Evolutionary conservation across 2,888 invertebrate species (phyloP).

Genomic region (Pristionchus entomophagus): DNA sequence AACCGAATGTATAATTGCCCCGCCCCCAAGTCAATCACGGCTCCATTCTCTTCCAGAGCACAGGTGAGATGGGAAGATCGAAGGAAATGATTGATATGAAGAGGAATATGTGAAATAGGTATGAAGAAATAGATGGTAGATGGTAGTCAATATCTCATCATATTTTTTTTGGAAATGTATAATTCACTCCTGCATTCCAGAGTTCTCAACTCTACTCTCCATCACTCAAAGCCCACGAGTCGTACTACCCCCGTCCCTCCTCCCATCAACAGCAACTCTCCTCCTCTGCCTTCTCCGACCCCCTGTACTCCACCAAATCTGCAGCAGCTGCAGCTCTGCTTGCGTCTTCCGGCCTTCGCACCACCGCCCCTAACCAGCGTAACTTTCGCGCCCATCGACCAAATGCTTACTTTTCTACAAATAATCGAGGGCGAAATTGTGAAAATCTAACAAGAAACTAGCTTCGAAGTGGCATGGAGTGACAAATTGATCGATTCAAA

Average conservation of each 20-base stretch:
- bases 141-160: too few relatives aligned
- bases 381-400: neutral
- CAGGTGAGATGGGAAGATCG: constrained; percentile 45
- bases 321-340: constrained; percentile 23
- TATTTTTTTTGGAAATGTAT: too few relatives aligned
- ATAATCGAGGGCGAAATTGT: neutral
- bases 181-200: neutral
- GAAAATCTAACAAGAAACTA: neutral
- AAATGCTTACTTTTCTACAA: neutral
- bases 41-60: constrained; percentile 61
- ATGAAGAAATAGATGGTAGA: too few relatives aligned
- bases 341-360: constrained; percentile 25
- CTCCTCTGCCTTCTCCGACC: constrained; percentile 17
- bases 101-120: too few relatives aligned
- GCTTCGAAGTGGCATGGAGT: constrained; percentile 9
- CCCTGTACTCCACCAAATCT: constrained; percentile 10
- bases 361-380: constrained; percentile 42
- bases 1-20: constrained; percentile 76
- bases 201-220: constrained; percentile 46
- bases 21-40: constrained; percentile 54
- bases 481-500: neutral
- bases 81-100: too few relatives aligned
- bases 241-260: constrained; percentile 10
- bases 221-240: constrained; percentile 38
- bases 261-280: constrained; percentile 4